These are phyloP conservation scores for Argyresthia albistria DNA, from an alignment of 2,888 invertebrate genomes.

Conservation along the genomic window DNA sequence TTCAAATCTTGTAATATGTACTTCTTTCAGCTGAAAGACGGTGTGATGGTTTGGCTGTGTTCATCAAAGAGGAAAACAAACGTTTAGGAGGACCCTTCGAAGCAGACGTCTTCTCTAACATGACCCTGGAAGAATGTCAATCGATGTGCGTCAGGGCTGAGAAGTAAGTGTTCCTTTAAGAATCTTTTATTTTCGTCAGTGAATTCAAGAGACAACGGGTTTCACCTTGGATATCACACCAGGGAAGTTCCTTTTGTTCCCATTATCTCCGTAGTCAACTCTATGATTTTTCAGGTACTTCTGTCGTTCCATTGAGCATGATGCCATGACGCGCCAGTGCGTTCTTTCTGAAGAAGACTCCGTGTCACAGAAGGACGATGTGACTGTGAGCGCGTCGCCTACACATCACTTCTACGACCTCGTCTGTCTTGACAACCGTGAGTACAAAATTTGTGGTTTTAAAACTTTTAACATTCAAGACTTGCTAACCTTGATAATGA, in stretches of 20 bases:
- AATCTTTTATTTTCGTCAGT: background rate
- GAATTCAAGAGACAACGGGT: background rate
- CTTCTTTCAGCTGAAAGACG: conserved; percentile 80
- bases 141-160: conserved; percentile 89
- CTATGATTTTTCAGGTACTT: conserved; percentile 75
- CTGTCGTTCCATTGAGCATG: conserved; percentile 91
- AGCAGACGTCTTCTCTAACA: conserved; percentile 88
- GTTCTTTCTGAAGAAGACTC: conserved; percentile 94
- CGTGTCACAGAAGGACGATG: conserved; percentile 89
- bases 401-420: conserved; percentile 92
- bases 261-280: background rate
- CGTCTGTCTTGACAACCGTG: conserved; percentile 91
- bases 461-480: too few species aligned
- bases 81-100: conserved; percentile 90
- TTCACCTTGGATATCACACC: too few species aligned
- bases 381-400: conserved; percentile 87
- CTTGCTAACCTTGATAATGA: too few species aligned
- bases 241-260: too few species aligned
- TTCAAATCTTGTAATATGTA: conserved; percentile 1
- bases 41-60: conserved; percentile 89
- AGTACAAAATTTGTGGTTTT: conserved; percentile 61
- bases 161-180: conserved; percentile 69
- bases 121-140: conserved; percentile 91
- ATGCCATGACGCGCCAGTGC: conserved; percentile 88
- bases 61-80: conserved; percentile 92